Evolutionary conservation across 2,888 invertebrate species (phyloP).

Genomic region (Rhagonycha fulva): DNA sequence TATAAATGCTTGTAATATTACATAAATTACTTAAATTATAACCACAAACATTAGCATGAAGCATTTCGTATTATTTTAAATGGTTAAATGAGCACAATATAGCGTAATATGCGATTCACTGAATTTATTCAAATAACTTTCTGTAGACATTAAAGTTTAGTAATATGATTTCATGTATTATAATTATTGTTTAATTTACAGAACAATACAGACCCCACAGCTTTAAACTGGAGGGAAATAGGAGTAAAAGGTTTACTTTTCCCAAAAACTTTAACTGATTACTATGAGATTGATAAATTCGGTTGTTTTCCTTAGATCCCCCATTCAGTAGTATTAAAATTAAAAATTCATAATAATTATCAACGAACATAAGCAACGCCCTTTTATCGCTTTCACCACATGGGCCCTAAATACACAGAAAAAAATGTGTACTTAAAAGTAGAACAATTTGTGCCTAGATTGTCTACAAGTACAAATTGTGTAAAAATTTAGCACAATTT

Average conservation of each 20-base stretch:
- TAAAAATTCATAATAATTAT: too few relatives aligned
- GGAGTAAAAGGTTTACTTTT: not conserved
- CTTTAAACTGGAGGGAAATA: not conserved
- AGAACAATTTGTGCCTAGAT: too few relatives aligned
- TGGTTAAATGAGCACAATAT: not conserved
- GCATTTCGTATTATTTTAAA: not conserved
- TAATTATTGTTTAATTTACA: not conserved
- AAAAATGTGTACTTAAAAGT: too few relatives aligned
- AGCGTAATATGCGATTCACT: not conserved
- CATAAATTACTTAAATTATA: not conserved
- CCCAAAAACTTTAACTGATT: too few relatives aligned
- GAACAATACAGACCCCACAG: not conserved
- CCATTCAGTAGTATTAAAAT: too few relatives aligned
- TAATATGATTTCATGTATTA: not conserved
- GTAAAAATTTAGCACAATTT: too few relatives aligned
- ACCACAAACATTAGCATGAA: not conserved
- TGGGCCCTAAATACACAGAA: too few relatives aligned
- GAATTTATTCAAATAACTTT: not conserved
- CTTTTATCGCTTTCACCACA: too few relatives aligned
- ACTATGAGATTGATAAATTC: too few relatives aligned
- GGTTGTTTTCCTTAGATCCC: too few relatives aligned
- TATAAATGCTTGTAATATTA: not conserved
- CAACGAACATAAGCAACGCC: too few relatives aligned
- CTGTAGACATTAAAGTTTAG: not conserved
- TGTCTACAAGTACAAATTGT: too few relatives aligned